Percentiles rank a stretch among this genome's conserved stretches.
These are phyloP conservation scores for Orbicella faveolata DNA, from an alignment of 64 coral and sea anemone species.

Conservation along the genomic window DNA sequence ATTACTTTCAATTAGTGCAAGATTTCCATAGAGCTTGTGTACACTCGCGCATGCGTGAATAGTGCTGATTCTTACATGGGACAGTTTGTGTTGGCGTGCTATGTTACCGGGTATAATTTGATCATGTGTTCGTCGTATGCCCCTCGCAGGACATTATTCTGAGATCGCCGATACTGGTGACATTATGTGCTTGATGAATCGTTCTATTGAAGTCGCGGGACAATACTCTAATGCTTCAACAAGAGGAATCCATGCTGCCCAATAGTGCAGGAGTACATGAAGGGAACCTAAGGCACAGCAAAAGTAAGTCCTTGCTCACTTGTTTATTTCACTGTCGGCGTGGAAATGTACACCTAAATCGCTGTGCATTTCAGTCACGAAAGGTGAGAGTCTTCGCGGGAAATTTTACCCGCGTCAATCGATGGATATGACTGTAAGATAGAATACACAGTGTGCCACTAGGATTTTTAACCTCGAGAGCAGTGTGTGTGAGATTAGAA, in stretches of 20 bases:
- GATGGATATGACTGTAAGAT: background rate
- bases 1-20: constrained; percentile 9
- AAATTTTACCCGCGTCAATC: background rate
- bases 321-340: background rate
- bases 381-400: background rate
- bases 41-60: constrained; percentile 13
- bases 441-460: background rate
- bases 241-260: constrained; percentile 39
- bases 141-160: constrained; percentile 17
- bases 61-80: background rate
- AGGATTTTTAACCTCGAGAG: background rate
- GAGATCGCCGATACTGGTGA: constrained; percentile 5
- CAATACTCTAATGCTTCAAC: constrained; percentile 38
- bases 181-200: constrained; percentile 47
- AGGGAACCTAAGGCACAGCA: constrained; percentile 9
- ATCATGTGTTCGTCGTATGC: constrained; percentile 5
- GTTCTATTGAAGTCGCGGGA: background rate
- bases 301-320: background rate
- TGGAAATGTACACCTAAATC: background rate
- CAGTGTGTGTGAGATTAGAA: background rate
- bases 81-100: constrained; percentile 24
- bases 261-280: constrained; percentile 25
- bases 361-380: background rate
- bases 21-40: constrained; percentile 17
- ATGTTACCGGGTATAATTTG: background rate